Evolutionary conservation across 2,113 vertebrate genomes (phyloP).

Genomic region (Ictalurus punctatus): DNA sequence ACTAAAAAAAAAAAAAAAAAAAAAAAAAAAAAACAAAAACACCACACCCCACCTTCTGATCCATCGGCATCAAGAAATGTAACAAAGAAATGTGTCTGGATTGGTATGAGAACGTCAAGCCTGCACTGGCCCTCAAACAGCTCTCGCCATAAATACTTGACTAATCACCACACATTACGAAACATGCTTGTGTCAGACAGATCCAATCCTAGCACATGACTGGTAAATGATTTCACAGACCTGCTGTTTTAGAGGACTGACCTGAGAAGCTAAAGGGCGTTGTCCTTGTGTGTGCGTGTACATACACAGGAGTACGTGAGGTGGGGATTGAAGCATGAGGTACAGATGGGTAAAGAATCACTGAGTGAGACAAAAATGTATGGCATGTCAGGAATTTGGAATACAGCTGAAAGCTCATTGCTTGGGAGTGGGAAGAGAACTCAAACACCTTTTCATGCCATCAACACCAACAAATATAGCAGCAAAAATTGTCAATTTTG

Average conservation of each 20-base stretch:
- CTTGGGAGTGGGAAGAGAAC: neutral
- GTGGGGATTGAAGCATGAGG: neutral
- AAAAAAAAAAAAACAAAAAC: no score
- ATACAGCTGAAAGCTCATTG: neutral
- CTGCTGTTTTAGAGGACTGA: neutral
- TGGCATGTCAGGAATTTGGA: conserved; percentile 43
- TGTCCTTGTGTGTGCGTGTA: neutral
- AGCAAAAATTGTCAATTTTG: neutral
- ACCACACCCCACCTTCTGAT: neutral
- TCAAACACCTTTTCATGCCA: neutral
- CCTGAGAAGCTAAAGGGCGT: neutral
- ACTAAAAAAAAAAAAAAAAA: neutral
- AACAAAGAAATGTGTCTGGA: neutral
- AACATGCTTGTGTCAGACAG: neutral
- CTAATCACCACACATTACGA: neutral
- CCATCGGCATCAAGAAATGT: neutral
- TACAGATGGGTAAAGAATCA: conserved; percentile 3
- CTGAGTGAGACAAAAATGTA: neutral
- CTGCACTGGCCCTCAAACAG: neutral
- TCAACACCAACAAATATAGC: neutral
- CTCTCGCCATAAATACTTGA: neutral
- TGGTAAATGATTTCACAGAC: neutral
- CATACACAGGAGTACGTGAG: neutral
- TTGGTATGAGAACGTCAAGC: neutral
- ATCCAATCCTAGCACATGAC: conserved; percentile 10